Base-by-base conservation (phyloP, 1,140 invertebrate genomes). In the Orius insidiosus region DNA sequence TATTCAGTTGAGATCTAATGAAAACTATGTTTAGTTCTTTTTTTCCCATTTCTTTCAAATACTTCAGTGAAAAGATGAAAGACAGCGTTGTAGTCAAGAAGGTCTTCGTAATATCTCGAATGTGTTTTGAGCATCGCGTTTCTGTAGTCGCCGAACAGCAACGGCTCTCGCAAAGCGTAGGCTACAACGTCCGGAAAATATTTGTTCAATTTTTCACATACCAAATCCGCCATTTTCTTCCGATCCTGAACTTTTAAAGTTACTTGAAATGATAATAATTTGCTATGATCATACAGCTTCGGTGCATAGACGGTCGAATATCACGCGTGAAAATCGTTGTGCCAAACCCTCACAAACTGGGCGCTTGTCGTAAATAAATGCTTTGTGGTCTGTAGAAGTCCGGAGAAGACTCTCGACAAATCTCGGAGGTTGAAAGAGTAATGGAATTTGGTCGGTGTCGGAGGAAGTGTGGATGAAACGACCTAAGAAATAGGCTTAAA, bases 401-500 rank as follows among this genome's bases (percentile, higher is more conserved):
- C 87, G 33, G 75, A 75, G 48, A 75, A 76, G 18, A 92, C 76
- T 40, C 84, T 71, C 1, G 85, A 88, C 40, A 94, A 63, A 68
- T 94, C 88, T 50, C 86, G 72, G 61, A 93, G 71, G 61, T 92
- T 93, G 64, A 92, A 94, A 48, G 90, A 85, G 61, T 93, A 93
- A 61, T 93, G 87, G 65, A 93, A 93, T 61, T 87, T 92, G 4
- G 78, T 80, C 3, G 89, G 89, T 0, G 85, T 92, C 13, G 87
- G 85, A n/a, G 85, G 82, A 41, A 93, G 59, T 48, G 72, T 70
- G 2, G 64, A 52, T 7, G 79, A 24, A 24, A 24, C 24, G 3
- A 24, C 24, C 24, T 24, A 24, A 7, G 7, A 24, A 24, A 24
- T n/a, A n/a, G n/a, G n/a, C n/a, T n/a, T n/a, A n/a, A n/a, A n/a